Percentiles rank a stretch among this genome's conserved stretches.
phyloP scores from a whole-genome alignment of 1,140 invertebrate species.

The Lepidurus couesii region DNA sequence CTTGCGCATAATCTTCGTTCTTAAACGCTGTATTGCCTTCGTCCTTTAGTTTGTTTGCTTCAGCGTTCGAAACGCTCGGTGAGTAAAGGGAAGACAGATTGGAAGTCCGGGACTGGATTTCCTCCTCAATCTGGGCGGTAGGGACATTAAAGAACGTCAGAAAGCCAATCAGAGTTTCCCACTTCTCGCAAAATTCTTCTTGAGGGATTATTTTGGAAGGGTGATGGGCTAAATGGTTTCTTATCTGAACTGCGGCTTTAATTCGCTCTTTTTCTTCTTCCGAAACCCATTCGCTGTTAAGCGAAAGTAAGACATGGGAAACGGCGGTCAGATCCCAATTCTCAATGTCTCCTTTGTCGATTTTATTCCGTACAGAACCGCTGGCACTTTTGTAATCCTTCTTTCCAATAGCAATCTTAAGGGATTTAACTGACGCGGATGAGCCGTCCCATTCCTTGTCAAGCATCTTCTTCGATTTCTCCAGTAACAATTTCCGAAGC shows the following conservation, averaged over 20 bases:
- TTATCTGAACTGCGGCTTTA: background rate
- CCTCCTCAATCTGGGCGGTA: background rate
- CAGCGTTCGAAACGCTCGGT: background rate
- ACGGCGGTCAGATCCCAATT: background rate
- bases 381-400: background rate
- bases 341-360: background rate
- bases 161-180: background rate
- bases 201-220: background rate
- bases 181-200: background rate
- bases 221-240: background rate
- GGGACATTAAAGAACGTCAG: background rate
- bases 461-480: background rate
- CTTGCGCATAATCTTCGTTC: too few species aligned
- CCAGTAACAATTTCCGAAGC: background rate
- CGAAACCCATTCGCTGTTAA: background rate
- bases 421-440: background rate
- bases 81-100: background rate
- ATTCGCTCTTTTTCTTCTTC: background rate
- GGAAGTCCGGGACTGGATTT: background rate
- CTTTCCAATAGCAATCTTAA: background rate
- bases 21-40: background rate
- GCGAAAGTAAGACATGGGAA: background rate
- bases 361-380: background rate
- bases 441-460: background rate
- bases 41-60: background rate